Percentiles rank a stretch among this genome's conserved stretches.
These are phyloP conservation scores for Artemia sp. DNA, from an alignment of 2,888 invertebrate species.

Conservation along the genomic window DNA sequence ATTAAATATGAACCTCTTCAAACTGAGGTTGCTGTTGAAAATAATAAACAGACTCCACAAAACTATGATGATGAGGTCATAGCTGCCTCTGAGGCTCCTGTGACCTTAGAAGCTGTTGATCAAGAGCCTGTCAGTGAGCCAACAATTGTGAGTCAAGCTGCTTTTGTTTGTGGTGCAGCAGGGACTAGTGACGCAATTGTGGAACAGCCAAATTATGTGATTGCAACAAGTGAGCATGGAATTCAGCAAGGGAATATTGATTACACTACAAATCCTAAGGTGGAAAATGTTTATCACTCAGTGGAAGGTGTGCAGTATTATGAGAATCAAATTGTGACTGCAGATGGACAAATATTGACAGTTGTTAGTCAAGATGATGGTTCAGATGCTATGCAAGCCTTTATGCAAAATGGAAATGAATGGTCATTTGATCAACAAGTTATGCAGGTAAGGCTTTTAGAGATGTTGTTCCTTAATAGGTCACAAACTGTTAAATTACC, in stretches of 20 bases:
- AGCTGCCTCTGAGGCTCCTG: too few species aligned
- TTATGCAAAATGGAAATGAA: neutral
- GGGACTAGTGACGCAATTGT: neutral
- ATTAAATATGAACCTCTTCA: too few species aligned
- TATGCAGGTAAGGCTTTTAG: neutral
- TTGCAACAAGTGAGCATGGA: neutral
- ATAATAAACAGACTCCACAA: too few species aligned
- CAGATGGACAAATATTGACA: conserved; percentile 7
- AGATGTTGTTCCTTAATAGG: neutral
- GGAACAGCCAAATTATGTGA: neutral
- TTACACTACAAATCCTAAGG: neutral
- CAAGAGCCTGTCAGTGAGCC: neutral
- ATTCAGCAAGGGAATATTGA: neutral
- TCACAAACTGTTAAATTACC: too few species aligned
- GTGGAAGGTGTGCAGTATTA: neutral
- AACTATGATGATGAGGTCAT: too few species aligned
- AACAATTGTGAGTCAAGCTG: neutral
- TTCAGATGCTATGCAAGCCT: conserved; percentile 9
- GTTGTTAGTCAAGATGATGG: conserved; percentile 12
- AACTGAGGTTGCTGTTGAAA: too few species aligned
- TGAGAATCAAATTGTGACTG: conserved; percentile 5
- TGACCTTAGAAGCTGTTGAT: too few species aligned
- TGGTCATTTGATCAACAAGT: conserved; percentile 7
- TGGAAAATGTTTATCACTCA: neutral
- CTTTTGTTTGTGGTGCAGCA: neutral